A percentile compares a stretch with the other conserved stretches of the same genome.
Evolutionary conservation across 1,140 invertebrate genomes (phyloP).

Genomic region (Hydropsyche tenuis): DNA sequence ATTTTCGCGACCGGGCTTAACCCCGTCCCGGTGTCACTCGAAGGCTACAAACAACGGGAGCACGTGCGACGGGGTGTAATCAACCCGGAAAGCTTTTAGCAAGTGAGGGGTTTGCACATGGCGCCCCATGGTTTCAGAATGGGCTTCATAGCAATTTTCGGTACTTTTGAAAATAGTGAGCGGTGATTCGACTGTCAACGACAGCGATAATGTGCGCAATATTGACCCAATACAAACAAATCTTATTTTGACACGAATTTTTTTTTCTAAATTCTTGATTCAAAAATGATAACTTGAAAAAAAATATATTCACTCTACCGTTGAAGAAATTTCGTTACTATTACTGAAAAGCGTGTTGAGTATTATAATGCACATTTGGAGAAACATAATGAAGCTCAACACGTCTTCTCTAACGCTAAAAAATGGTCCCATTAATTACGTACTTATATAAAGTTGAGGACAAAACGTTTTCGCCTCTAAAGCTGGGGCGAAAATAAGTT

Average conservation of each 20-base stretch:
- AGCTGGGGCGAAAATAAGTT: background rate
- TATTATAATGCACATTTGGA: background rate
- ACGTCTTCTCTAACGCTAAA: slow-evolving; percentile 22
- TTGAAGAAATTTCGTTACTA: too few species aligned
- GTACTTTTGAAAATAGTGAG: background rate
- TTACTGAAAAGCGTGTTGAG: too few species aligned
- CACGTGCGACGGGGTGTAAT: slow-evolving; percentile 40
- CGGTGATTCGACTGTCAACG: background rate
- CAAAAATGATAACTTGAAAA: too few species aligned
- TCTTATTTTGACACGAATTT: too few species aligned
- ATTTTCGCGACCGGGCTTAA: slow-evolving; percentile 21
- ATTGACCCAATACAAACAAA: too few species aligned
- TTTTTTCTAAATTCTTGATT: too few species aligned
- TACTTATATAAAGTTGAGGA: slow-evolving; percentile 17
- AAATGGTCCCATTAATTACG: slow-evolving; percentile 24
- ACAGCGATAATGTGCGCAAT: background rate
- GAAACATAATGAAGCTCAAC: slow-evolving; percentile 1
- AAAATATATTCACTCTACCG: too few species aligned
- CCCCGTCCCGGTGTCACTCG: slow-evolving; percentile 16
- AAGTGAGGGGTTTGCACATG: slow-evolving; percentile 26
- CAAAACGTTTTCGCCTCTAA: background rate
- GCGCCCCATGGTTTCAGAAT: background rate
- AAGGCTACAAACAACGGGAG: slow-evolving; percentile 26
- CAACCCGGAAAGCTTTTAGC: slow-evolving; percentile 44
- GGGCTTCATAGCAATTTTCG: too few species aligned